phyloP scores from a whole-genome alignment of 2,797 vertebrate genomes.

The Acridotheres tristis region DNA sequence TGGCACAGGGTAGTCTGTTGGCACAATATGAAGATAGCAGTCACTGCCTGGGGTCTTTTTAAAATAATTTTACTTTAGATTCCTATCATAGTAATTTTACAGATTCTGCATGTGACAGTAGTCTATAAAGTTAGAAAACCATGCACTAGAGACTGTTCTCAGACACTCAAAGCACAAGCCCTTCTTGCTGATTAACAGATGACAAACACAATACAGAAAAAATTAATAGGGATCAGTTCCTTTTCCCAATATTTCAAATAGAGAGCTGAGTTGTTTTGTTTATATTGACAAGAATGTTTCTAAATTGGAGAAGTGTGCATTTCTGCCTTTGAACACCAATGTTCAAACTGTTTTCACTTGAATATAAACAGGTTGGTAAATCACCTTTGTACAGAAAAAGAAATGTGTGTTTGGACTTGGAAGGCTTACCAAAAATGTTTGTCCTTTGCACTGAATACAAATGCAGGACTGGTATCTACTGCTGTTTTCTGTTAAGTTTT shows the following conservation, averaged over 20 bases:
- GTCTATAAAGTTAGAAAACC: background rate
- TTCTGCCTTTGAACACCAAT: background rate
- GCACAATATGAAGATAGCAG: background rate
- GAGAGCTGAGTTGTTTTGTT: background rate
- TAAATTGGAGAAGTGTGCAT: background rate
- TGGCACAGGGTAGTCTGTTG: background rate
- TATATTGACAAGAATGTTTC: background rate
- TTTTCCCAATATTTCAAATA: background rate
- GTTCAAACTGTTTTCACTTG: background rate
- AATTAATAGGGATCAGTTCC: background rate
- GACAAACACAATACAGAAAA: background rate
- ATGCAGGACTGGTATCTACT: background rate
- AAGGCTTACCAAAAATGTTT: conserved; percentile 6
- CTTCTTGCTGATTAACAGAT: background rate
- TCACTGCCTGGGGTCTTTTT: background rate
- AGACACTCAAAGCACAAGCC: background rate
- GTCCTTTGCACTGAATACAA: background rate
- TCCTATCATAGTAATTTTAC: background rate
- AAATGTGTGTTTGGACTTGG: background rate
- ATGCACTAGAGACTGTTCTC: background rate
- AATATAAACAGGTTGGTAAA: background rate
- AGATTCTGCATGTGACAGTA: background rate
- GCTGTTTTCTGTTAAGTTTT: background rate
- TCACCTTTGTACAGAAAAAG: conserved; percentile 5
- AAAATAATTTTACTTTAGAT: background rate